Evolutionary conservation across 2,888 invertebrate species (phyloP), one percentile per base, ranked within the genome.

Genomic region (Seira ritae): DNA sequence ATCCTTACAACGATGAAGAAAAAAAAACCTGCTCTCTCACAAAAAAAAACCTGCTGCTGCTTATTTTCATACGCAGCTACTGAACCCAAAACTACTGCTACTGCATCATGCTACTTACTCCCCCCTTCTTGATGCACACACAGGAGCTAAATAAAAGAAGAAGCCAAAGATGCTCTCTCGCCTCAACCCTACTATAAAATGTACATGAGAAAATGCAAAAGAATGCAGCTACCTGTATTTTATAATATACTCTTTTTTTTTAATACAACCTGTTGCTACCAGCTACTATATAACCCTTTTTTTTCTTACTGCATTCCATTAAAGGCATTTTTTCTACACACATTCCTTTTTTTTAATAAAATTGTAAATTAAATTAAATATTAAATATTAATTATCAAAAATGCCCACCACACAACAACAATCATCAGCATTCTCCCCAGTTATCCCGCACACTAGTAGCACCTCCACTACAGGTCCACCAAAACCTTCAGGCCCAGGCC

Each of bases 191-290:
- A n/a, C n/a, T n/a, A n/a, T n/a, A n/a, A n/a, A n/a, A n/a, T n/a
- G n/a, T n/a, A n/a, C n/a, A n/a, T n/a, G n/a, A n/a, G n/a, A n/a
- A n/a, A n/a, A n/a, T n/a, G n/a, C n/a, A n/a, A n/a, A n/a, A n/a
- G n/a, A n/a, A n/a, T n/a, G n/a, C n/a, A n/a, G n/a, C n/a, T 65
- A 65, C 65, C 65, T 65, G 65, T 65, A 65, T 65, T 65, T 65
- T 8, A 65, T 22, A 15, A 19, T 1, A 24, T 20, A 65, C 22
- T 71, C 4, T 23, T 72, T 10, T 31, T 20, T 62, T 72, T 6
- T 20, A n/a, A 19, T 46, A 19, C 62, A 65, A 73, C 73, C 65
- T 73, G 73, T 73, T 73, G 65, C 73, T 73, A 73, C 73, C 62
- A 50, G n/a, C 19, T 72, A 10, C 46, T 42, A 12, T 42, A 10